Evolutionary conservation across 2,113 vertebrate genomes (phyloP), one percentile per base, ranked within the genome.

Genomic region (Stigmatopora nigra): DNA sequence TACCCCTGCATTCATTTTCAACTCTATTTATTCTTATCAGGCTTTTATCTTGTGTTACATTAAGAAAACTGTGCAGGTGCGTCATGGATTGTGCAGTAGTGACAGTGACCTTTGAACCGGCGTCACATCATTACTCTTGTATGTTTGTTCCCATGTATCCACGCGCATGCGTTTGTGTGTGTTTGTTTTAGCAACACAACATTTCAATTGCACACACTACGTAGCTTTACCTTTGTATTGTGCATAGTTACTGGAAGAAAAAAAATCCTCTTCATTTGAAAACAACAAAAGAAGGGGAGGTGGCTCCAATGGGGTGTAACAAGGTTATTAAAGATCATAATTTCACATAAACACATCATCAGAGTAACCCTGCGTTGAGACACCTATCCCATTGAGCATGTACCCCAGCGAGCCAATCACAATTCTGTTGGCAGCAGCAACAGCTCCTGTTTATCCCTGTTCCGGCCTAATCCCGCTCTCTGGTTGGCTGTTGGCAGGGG

Each of bases 391-490:
- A 71, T 84, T 84, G 86, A 82, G 78, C 87, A 87, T 87, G 68
- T 76, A 36, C 65, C 73, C 35, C 64, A 16, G 9, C 47, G 67
- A 78, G 20, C 91, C 91, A 91, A 91, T 91, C 82, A 68, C 46
- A 85, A 79, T 71, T 58, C 87, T 91, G 91, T 91, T 92, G 88
- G 90, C 87, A 85, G 80, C 89, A 84, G 89, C 88, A 91, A 91
- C 89, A 88, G 38, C 76, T 68, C 69, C 5, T 86, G 83, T 85
- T 87, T 80, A 75, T 67, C 66, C 78, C 75, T 75, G 68, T 73
- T 75, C 51, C 46, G 4, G 60, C 51, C 22, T 79, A 52, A 76
- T 78, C 77, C 86, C 66, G 74, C 63, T 4, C 36, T 82, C 75
- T 57, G 75, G 90, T 90, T 90, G 90, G 90, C 78, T 71, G 68